Evolutionary conservation across 2,797 vertebrate species (phyloP).

Genomic region (Pangasius djambal): DNA sequence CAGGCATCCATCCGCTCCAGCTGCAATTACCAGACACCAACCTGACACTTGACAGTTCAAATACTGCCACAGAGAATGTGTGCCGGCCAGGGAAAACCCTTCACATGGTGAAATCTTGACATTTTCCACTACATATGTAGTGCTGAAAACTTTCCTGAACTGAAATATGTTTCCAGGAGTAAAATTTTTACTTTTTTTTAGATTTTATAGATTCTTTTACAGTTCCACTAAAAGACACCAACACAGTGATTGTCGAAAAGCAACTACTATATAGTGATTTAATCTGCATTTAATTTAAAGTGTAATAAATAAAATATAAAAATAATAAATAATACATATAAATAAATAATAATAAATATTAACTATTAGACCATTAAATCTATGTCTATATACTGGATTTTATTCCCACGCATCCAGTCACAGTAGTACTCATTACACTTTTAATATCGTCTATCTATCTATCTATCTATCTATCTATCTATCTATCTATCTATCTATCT

Average conservation of each 20-base stretch:
- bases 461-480: too few relatives aligned
- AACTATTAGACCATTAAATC: neutral
- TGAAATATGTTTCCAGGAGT: neutral
- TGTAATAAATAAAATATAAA: neutral
- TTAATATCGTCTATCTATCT: neutral
- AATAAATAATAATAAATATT: neutral
- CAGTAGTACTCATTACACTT: neutral
- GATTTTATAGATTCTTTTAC: neutral
- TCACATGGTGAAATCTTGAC: neutral
- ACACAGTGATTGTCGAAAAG: neutral
- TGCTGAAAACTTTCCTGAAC: neutral
- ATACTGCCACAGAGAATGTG: neutral
- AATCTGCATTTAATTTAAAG: neutral
- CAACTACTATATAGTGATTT: neutral
- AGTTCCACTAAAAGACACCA: neutral
- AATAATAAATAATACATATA: neutral
- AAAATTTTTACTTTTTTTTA: neutral
- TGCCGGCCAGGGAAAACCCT: neutral
- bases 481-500: too few relatives aligned
- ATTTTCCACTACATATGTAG: neutral
- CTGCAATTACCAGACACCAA: slow-evolving; percentile 16
- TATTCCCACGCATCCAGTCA: neutral
- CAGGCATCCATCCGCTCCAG: slow-evolving; percentile 10
- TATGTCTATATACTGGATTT: neutral
- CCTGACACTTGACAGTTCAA: slow-evolving; percentile 33